Percentiles rank a stretch among this genome's conserved stretches.
phyloP scores from a whole-genome alignment of 2,888 invertebrate species.

The Gymnosoma rotundatum region DNA sequence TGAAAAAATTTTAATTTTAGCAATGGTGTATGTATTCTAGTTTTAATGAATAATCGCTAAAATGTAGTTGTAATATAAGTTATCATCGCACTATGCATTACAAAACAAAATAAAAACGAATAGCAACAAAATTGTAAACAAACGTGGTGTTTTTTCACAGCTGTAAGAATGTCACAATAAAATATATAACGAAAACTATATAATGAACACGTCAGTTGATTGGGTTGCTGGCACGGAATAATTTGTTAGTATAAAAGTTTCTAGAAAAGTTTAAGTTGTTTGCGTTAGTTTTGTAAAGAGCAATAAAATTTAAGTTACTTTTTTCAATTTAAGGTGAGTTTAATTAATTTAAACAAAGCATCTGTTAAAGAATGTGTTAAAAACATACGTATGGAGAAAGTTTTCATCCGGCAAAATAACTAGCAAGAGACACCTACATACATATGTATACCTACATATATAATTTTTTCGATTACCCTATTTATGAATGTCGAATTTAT shows the following conservation, averaged over 20 bases:
- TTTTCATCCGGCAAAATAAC: conserved; percentile 59
- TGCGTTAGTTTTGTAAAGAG: conserved; percentile 7
- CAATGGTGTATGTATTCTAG: no score
- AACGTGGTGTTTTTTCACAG: conserved; percentile 24
- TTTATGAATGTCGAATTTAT: background rate
- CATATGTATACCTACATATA: background rate
- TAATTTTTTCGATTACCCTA: background rate
- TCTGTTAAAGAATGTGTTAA: background rate
- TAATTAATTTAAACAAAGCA: conserved; percentile 17
- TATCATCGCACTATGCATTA: no score
- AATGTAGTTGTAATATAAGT: no score
- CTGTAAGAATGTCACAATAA: conserved; percentile 59
- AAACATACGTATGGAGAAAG: conserved; percentile 49
- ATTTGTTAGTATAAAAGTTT: conserved; percentile 7
- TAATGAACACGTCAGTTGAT: conserved; percentile 72
- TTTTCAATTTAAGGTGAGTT: conserved; percentile 41
- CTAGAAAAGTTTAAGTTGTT: conserved; percentile 17
- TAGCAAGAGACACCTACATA: background rate
- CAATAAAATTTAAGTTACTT: conserved; percentile 5
- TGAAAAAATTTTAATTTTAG: no score
- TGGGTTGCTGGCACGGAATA: conserved; percentile 62
- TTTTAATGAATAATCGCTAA: no score
- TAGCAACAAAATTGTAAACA: background rate
- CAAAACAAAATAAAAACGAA: no score
- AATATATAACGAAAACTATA: conserved; percentile 23